Percentiles rank a stretch among this genome's conserved stretches.
Conservation (phyloP, 2,113 vertebrate genomes). For the Podiceps cristatus region DNA sequence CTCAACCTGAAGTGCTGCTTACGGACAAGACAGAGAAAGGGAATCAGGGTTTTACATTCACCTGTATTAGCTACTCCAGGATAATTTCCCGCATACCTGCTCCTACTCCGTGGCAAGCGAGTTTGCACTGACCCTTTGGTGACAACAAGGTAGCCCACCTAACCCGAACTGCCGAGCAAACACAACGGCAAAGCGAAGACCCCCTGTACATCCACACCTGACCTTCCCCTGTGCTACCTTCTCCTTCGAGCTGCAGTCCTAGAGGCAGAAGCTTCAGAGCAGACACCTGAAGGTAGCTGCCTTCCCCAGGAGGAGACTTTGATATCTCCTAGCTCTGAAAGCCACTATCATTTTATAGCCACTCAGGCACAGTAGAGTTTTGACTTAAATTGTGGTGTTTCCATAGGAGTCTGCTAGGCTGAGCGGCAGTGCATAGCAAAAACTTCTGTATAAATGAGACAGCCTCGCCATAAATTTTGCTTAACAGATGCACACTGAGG, state of each 20-base stretch:
- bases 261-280: neutral
- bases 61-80: neutral
- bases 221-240: neutral
- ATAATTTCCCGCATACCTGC: accelerated
- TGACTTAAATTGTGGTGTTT: neutral
- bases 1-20: neutral
- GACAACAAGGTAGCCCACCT: neutral
- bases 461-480: neutral
- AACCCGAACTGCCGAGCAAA: neutral
- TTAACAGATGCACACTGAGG: neutral
- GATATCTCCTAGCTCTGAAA: neutral
- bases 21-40: neutral
- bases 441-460: neutral
- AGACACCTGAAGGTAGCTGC: neutral
- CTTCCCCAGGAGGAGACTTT: neutral
- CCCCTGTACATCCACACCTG: neutral
- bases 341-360: neutral
- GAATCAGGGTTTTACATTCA: neutral
- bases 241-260: neutral
- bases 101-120: neutral
- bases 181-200: neutral
- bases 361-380: neutral
- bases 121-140: neutral
- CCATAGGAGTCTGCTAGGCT: neutral
- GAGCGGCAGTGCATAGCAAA: neutral